Evolutionary conservation across 2,888 invertebrate genomes (phyloP), one percentile per base, ranked within the genome.

Genomic region (Odiellus spinosus): DNA sequence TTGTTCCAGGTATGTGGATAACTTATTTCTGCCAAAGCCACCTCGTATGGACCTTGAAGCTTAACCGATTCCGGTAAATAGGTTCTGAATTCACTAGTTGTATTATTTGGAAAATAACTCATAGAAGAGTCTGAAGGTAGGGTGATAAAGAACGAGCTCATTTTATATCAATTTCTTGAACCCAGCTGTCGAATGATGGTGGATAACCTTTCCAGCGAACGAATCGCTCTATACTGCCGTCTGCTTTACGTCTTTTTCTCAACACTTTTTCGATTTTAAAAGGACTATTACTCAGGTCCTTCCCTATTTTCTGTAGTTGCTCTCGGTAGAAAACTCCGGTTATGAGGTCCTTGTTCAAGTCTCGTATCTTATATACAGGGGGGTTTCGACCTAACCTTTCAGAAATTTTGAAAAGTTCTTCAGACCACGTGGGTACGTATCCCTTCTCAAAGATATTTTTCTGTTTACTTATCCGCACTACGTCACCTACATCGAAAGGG

Each of bases 341-440:
- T 6, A 26, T 26, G 26, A 8, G 26, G 5, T 26, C 26, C 8
- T 4, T 6, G 8, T 26, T 26, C 8, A 26, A 26, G 26, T 26
- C 26, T 12, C 1, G 12, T 12, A 40, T 40, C 17, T 17, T 40
- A 17, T 18, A 40, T 3, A 40, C 40, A 12, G 42, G 4, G 8
- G 20, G 42, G 3, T 21, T 11, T 42, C 42, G 20, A 15, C 6
- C 6, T 4, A 42, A 12, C 15, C 42, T 15, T 14, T 42, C 42
- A 15, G 42, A 18, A 3, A 42, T 14, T 5, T 12, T 12, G 19
- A 41, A 46, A 11, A 42, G 10, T 42, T 46, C 46, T 33, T 34
- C 20, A 8, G 46, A 18, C 46, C 46, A 46, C n/a, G 41, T 33
- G 32, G 49, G 35, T 19, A 38, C 26, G 32, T 46, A 49, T n/a